Evolutionary conservation across 1,140 invertebrate species (phyloP).

Genomic region (Drosophila lowei): DNA sequence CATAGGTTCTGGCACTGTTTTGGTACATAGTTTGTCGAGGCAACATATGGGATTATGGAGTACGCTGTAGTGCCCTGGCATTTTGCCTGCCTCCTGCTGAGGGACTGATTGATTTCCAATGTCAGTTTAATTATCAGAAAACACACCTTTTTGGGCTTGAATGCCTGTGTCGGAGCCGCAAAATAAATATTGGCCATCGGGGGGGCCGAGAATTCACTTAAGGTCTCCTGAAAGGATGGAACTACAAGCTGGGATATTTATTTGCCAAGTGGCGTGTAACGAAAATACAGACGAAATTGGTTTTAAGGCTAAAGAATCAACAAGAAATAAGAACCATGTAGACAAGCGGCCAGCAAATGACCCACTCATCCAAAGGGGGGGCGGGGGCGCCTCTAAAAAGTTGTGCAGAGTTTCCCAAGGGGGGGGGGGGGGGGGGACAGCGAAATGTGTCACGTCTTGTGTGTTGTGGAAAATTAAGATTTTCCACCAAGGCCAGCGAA

Average conservation of each 20-base stretch:
- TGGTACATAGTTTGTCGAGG: too few relatives aligned
- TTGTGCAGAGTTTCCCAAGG: slow-evolving; percentile 50
- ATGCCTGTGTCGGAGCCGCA: slow-evolving; percentile 15
- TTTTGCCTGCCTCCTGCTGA: too few relatives aligned
- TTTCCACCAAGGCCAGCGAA: slow-evolving; percentile 32
- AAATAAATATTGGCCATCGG: slow-evolving; percentile 43
- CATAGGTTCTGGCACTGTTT: too few relatives aligned
- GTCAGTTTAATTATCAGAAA: too few relatives aligned
- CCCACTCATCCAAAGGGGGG: slow-evolving; percentile 8
- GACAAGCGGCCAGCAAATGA: slow-evolving; percentile 54
- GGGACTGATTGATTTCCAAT: too few relatives aligned
- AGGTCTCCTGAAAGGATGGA: slow-evolving; percentile 33
- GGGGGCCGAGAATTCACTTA: slow-evolving; percentile 26
- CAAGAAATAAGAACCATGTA: slow-evolving; percentile 18
- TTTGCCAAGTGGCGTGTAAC: slow-evolving; percentile 52
- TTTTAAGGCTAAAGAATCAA: slow-evolving; percentile 40
- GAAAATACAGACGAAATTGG: slow-evolving; percentile 61
- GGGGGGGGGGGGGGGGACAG: not conserved
- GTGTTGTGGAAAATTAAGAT: slow-evolving; percentile 70
- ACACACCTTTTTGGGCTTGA: slow-evolving; percentile 1
- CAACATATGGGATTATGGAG: too few relatives aligned
- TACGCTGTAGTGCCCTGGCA: too few relatives aligned
- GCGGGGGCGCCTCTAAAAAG: slow-evolving; percentile 38
- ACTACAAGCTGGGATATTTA: slow-evolving; percentile 32
- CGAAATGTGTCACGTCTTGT: slow-evolving; percentile 71